These are phyloP conservation scores for Ameiurus melas DNA, from an alignment of 2,113 vertebrate species.

Conservation along the genomic window DNA sequence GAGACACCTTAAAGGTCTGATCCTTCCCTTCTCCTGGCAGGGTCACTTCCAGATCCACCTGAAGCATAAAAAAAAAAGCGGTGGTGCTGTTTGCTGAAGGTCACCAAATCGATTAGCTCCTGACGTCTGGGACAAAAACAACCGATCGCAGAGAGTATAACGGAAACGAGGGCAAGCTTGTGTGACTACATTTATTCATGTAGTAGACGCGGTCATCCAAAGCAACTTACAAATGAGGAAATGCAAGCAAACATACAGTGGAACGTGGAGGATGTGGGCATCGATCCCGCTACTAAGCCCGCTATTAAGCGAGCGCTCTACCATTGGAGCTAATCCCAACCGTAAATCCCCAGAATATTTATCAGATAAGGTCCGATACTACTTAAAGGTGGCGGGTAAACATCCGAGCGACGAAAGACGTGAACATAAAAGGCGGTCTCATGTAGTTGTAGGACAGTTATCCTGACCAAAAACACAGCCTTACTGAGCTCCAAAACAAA, in stretches of 20 bases:
- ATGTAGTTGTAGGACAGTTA: background rate
- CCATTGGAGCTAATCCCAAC: conserved; percentile 73
- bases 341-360: background rate
- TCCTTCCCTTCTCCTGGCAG: conserved; percentile 97
- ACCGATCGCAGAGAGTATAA: background rate
- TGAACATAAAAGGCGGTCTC: background rate
- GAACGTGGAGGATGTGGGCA: too few relatives aligned
- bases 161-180: background rate
- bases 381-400: background rate
- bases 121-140: background rate
- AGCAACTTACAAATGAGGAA: too few relatives aligned
- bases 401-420: background rate
- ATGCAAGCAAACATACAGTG: background rate
- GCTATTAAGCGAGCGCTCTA: conserved; percentile 71
- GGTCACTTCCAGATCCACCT: conserved; percentile 99
- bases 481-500: background rate
- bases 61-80: background rate
- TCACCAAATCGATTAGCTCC: background rate
- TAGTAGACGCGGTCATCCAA: too few relatives aligned
- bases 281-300: too few relatives aligned
- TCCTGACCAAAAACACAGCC: background rate
- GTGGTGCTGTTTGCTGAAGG: background rate
- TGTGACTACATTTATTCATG: too few relatives aligned
- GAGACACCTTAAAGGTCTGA: conserved; percentile 97
- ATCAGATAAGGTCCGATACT: background rate